Evolutionary conservation across 2,888 invertebrate genomes (phyloP).

Genomic region (Pristionchus arcanus): DNA sequence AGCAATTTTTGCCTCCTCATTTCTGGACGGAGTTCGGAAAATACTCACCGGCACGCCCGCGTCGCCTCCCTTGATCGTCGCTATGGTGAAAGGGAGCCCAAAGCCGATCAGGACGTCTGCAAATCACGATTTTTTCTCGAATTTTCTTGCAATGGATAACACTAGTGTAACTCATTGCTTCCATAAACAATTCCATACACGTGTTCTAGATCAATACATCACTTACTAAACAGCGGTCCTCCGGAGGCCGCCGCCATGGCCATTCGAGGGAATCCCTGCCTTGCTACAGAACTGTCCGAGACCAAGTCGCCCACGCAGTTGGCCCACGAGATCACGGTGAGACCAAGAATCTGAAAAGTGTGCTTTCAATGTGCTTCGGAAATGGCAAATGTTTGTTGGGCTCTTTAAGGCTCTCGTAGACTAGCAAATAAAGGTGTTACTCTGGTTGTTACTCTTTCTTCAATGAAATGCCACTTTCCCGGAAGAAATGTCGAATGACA

Average conservation of each 20-base stretch:
- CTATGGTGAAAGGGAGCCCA: slow-evolving; percentile 41
- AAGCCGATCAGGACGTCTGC: slow-evolving; percentile 48
- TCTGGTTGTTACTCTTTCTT: too few species aligned
- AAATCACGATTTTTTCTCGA: too few species aligned
- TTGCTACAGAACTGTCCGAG: slow-evolving; percentile 84
- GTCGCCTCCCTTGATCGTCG: background rate
- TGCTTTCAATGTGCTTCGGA: background rate
- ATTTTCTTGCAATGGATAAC: too few species aligned
- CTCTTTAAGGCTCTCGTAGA: too few species aligned
- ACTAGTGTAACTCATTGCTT: too few species aligned
- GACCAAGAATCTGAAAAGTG: slow-evolving; percentile 82
- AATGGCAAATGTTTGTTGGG: background rate
- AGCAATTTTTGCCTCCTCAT: too few species aligned
- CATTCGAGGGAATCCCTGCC: slow-evolving; percentile 84
- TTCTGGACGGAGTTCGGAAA: background rate
- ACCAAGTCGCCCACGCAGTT: slow-evolving; percentile 85
- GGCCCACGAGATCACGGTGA: slow-evolving; percentile 85
- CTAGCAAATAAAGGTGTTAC: too few species aligned
- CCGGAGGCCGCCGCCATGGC: slow-evolving; percentile 86
- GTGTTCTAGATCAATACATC: too few species aligned
- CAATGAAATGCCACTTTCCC: too few species aligned
- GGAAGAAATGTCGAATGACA: too few species aligned
- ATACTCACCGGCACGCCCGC: background rate
- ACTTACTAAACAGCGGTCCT: slow-evolving; percentile 85
- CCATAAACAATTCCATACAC: too few species aligned